phyloP scores from a whole-genome alignment of 1,140 invertebrate genomes.

The Bombus sibiricus region DNA sequence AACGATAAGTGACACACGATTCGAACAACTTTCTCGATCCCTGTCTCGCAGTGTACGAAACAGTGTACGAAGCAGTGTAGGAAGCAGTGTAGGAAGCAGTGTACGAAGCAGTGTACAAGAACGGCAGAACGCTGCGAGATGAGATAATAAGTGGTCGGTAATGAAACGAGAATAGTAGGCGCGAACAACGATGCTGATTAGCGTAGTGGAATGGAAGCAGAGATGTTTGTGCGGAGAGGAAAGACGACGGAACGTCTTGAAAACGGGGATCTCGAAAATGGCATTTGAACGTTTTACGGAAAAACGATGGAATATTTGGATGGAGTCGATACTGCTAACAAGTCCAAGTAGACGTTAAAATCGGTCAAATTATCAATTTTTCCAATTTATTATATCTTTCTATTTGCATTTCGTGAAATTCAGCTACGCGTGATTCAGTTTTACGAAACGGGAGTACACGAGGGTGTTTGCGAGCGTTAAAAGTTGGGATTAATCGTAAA shows the following conservation, averaged over 20 bases:
- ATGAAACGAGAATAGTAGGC: not conserved
- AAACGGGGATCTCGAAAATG: not conserved
- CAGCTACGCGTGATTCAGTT: not conserved
- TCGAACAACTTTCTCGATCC: conserved; percentile 2
- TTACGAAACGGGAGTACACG: not conserved
- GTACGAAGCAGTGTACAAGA: not conserved
- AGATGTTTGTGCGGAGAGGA: not conserved
- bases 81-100: not conserved
- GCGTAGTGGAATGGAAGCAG: not conserved
- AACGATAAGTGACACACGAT: not conserved
- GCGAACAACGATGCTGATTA: conserved; percentile 1
- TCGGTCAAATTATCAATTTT: not conserved
- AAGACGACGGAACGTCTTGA: not conserved
- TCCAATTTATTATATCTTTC: conserved; percentile 27
- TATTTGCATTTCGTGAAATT: conserved; percentile 8
- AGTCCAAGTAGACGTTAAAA: conserved; percentile 16
- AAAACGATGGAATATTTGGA: not conserved
- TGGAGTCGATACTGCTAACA: not conserved
- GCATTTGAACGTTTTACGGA: not conserved
- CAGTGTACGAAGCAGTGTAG: not conserved
- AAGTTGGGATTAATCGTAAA: not conserved
- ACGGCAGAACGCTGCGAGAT: not conserved
- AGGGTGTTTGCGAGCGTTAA: not conserved
- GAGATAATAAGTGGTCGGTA: not conserved
- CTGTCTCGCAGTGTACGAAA: not conserved